These are phyloP conservation scores for Gyrodactylus salaris DNA, from an alignment of 1,140 invertebrate species.

Conservation along the genomic window DNA sequence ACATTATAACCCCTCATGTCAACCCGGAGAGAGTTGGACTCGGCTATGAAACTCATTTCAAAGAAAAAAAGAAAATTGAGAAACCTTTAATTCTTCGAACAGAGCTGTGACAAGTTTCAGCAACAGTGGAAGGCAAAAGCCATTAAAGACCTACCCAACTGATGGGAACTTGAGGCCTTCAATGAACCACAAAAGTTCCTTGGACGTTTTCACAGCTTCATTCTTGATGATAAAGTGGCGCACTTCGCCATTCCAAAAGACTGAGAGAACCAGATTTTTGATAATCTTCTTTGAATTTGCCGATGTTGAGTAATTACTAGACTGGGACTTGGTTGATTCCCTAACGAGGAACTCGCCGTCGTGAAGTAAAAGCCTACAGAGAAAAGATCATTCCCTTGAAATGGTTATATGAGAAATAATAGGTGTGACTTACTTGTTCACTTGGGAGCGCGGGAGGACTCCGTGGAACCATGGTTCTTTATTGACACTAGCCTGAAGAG, in stretches of 20 bases:
- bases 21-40: too few species aligned
- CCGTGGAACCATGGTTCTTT: slow-evolving; percentile 51
- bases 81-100: too few species aligned
- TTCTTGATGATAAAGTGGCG: slow-evolving; percentile 73
- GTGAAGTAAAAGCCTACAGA: slow-evolving; percentile 41
- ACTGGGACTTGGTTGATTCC: slow-evolving; percentile 39
- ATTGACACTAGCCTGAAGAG: slow-evolving; percentile 8
- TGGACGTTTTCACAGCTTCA: slow-evolving; percentile 11
- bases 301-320: not conserved
- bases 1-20: too few species aligned
- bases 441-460: slow-evolving; percentile 66
- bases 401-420: not conserved
- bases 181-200: not conserved
- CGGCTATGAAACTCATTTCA: too few species aligned
- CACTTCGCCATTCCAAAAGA: slow-evolving; percentile 57
- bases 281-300: slow-evolving; percentile 34
- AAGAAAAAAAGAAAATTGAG: too few species aligned
- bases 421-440: slow-evolving; percentile 17
- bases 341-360: slow-evolving; percentile 74
- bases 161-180: not conserved
- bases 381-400: too few species aligned
- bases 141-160: slow-evolving; percentile 36
- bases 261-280: slow-evolving; percentile 44
- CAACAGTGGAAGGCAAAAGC: too few species aligned
- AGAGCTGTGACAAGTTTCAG: too few species aligned